Conservation (phyloP, 1,140 invertebrate species). For the Macrostomum lignano region DNA sequence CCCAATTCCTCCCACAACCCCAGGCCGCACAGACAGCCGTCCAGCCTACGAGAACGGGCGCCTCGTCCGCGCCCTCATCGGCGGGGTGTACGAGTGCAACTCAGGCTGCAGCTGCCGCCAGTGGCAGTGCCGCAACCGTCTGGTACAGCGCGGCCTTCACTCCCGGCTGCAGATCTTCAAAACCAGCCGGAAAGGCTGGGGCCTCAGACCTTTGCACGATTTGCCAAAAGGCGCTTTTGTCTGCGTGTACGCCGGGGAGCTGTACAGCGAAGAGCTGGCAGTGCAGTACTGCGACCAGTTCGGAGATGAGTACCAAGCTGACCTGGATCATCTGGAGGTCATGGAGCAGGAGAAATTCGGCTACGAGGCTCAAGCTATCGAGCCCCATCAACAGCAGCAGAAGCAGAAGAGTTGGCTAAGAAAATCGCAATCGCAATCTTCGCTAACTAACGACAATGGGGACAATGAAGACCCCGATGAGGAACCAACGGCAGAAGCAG, state of each 20-base stretch:
- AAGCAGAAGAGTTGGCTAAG: too few species aligned
- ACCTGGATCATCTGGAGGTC: slow-evolving; percentile 76
- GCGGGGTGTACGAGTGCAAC: slow-evolving; percentile 74
- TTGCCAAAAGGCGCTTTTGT: slow-evolving; percentile 70
- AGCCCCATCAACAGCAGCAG: too few species aligned
- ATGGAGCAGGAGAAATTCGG: slow-evolving; percentile 55
- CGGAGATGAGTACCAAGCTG: slow-evolving; percentile 79
- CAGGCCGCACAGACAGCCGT: too few species aligned
- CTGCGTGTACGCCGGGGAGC: slow-evolving; percentile 69
- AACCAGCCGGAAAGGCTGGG: slow-evolving; percentile 58
- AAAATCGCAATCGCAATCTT: too few species aligned
- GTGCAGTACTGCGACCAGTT: slow-evolving; percentile 47
- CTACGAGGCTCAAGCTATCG: slow-evolving; percentile 4
- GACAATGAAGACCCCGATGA: too few species aligned
- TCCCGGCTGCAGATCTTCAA: too few species aligned
- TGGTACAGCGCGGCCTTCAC: slow-evolving; percentile 23
- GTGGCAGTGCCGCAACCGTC: slow-evolving; percentile 19
- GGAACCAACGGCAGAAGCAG: too few species aligned
- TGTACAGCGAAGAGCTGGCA: slow-evolving; percentile 58
- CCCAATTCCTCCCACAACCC: too few species aligned
- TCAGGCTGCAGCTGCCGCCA: slow-evolving; percentile 29
- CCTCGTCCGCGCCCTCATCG: too few species aligned
- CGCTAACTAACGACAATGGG: too few species aligned
- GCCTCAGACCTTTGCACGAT: slow-evolving; percentile 67
- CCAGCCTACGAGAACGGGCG: too few species aligned